A percentile compares a stretch with the other conserved stretches of the same genome.
Evolutionary conservation across 2,888 invertebrate species (phyloP).

Genomic region (Rotaria socialis): DNA sequence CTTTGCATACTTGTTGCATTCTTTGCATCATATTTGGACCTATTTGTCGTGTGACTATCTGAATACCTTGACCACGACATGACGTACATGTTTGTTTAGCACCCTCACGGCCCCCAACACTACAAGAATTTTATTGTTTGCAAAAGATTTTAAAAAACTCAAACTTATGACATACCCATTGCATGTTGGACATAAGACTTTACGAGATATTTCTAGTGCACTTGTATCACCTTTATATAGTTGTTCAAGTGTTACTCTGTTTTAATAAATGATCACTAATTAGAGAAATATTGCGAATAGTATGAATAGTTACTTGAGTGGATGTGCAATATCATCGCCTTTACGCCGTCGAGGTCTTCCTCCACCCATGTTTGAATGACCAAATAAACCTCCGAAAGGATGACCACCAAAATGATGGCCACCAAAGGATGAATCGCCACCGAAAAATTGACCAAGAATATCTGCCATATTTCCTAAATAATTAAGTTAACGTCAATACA

Average conservation of each 20-base stretch:
- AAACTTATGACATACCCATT: slow-evolving; percentile 64
- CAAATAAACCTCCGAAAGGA: slow-evolving; percentile 66
- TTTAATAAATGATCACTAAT: not conserved
- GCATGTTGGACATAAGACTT: slow-evolving; percentile 74
- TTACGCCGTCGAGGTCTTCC: slow-evolving; percentile 51
- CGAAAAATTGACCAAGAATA: not conserved
- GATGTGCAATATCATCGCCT: slow-evolving; percentile 77
- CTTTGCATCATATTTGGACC: slow-evolving; percentile 66
- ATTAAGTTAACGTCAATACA: too few relatives aligned
- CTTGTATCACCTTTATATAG: slow-evolving; percentile 82
- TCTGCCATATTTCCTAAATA: not conserved
- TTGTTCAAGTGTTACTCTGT: slow-evolving; percentile 77
- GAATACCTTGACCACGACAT: slow-evolving; percentile 75
- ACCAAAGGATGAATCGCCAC: not conserved
- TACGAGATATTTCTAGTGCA: slow-evolving; percentile 76
- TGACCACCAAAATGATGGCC: not conserved
- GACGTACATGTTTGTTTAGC: slow-evolving; percentile 67
- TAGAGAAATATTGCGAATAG: not conserved
- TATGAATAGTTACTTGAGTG: slow-evolving; percentile 62
- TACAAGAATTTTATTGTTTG: slow-evolving; percentile 49
- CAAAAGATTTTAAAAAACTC: too few relatives aligned
- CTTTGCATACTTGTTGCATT: slow-evolving; percentile 61
- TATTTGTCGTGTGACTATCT: slow-evolving; percentile 71
- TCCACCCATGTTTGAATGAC: slow-evolving; percentile 67
- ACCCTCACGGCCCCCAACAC: slow-evolving; percentile 69